Evolutionary conservation across 2,888 invertebrate species (phyloP).

Genomic region (Ceraclea dissimilis): DNA sequence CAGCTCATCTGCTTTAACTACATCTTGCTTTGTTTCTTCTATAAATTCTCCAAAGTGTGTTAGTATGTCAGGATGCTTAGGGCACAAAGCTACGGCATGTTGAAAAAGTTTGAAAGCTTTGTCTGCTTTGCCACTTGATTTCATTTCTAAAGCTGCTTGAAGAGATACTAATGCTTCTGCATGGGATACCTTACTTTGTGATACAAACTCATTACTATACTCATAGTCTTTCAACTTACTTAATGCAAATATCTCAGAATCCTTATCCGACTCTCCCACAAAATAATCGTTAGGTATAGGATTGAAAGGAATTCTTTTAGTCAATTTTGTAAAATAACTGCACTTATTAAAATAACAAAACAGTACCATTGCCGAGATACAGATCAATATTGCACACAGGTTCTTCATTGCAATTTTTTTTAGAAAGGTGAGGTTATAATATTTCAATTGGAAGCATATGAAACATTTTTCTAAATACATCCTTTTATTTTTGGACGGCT

Average conservation of each 20-base stretch:
- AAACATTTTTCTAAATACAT: too few species aligned
- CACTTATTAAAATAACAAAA: slow-evolving; percentile 2
- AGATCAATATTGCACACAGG: slow-evolving; percentile 8
- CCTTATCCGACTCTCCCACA: slow-evolving; percentile 10
- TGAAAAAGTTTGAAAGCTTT: slow-evolving; percentile 82
- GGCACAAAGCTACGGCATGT: slow-evolving; percentile 87
- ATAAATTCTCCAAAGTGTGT: slow-evolving; percentile 90
- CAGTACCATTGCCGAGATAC: slow-evolving; percentile 7
- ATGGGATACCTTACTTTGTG: slow-evolving; percentile 35
- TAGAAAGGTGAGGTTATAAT: too few species aligned
- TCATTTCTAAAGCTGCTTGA: slow-evolving; percentile 80
- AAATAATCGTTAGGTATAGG: slow-evolving; percentile 17
- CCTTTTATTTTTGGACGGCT: too few species aligned
- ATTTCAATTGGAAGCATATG: too few species aligned
- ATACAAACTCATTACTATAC: neutral
- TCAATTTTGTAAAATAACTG: neutral
- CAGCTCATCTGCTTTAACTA: slow-evolving; percentile 83
- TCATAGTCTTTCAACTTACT: neutral
- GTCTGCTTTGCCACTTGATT: slow-evolving; percentile 69
- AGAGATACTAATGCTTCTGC: slow-evolving; percentile 79
- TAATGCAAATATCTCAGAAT: slow-evolving; percentile 6
- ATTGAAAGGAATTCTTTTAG: slow-evolving; percentile 9
- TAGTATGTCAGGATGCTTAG: slow-evolving; percentile 85
- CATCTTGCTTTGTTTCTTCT: slow-evolving; percentile 76
- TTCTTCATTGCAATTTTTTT: neutral